Evolutionary conservation across 2,113 vertebrate genomes (phyloP).

Genomic region (Stercorarius parasiticus): DNA sequence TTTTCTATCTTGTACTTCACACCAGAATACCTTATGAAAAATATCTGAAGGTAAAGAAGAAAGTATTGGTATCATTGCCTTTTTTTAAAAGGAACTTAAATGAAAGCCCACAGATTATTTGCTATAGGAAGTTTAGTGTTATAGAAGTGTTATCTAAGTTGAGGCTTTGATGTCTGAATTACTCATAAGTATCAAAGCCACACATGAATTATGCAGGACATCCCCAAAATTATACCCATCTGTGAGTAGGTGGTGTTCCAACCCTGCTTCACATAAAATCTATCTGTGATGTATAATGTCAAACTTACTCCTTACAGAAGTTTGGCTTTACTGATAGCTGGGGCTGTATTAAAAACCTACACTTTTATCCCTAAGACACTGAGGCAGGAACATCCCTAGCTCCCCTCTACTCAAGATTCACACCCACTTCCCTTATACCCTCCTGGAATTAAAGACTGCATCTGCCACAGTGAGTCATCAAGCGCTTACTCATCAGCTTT

Average conservation of each 20-base stretch:
- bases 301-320: conserved; percentile 31
- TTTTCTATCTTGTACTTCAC: not conserved
- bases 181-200: conserved; percentile 66
- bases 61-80: not conserved
- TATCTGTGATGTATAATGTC: conserved; percentile 45
- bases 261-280: conserved; percentile 31
- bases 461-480: conserved; percentile 60
- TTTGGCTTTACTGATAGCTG: conserved; percentile 19
- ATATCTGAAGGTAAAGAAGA: not conserved
- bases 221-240: conserved; percentile 66
- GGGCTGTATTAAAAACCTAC: conserved; percentile 25
- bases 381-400: conserved; percentile 36
- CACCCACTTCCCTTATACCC: conserved; percentile 46
- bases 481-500: conserved; percentile 64
- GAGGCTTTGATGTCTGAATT: conserved; percentile 65
- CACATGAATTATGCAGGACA: conserved; percentile 67
- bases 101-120: conserved; percentile 23
- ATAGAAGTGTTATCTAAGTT: conserved; percentile 57
- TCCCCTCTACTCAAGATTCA: conserved; percentile 45
- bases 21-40: not conserved
- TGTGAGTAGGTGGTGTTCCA: conserved; percentile 65
- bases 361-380: conserved; percentile 40
- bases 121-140: conserved; percentile 42
- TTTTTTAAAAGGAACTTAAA: not conserved
- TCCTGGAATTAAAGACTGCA: conserved; percentile 51